phyloP scores from a whole-genome alignment of 2,113 vertebrate species.

The Megaceryle torquata region DNA sequence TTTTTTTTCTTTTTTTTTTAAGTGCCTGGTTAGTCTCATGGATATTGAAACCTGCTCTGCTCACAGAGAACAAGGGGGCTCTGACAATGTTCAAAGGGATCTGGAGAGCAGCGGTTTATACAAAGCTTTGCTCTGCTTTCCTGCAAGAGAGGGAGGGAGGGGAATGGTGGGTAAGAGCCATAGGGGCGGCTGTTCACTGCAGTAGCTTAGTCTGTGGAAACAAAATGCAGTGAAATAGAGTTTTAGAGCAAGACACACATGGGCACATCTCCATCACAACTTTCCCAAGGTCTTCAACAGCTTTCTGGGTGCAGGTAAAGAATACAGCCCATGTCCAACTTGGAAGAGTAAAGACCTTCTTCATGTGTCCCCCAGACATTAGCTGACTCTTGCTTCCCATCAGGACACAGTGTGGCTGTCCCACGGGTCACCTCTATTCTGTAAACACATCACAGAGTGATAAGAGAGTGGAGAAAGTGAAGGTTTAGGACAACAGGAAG shows the following conservation, averaged over 20 bases:
- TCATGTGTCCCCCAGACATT: neutral
- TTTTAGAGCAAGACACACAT: neutral
- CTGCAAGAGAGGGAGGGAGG: neutral
- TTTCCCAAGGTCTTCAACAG: neutral
- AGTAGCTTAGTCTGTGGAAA: neutral
- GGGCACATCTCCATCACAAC: neutral
- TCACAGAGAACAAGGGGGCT: neutral
- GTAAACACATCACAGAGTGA: neutral
- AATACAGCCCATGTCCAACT: neutral
- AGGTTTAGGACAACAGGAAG: neutral
- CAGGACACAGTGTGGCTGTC: neutral
- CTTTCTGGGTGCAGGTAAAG: neutral
- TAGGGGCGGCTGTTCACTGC: neutral
- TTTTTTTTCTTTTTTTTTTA: neutral
- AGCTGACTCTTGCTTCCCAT: neutral
- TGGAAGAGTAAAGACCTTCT: neutral
- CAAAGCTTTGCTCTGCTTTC: neutral
- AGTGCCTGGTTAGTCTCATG: conserved; percentile 29
- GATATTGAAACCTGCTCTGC: conserved; percentile 16
- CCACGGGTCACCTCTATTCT: neutral
- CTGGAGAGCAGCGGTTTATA: neutral
- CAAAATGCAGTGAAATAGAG: neutral
- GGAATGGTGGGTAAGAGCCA: neutral
- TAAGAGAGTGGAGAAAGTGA: neutral
- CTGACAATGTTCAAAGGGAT: neutral